A percentile compares a stretch with the other conserved stretches of the same genome.
phyloP scores from a whole-genome alignment of 2,113 vertebrate species.

The Pantherophis guttatus region DNA sequence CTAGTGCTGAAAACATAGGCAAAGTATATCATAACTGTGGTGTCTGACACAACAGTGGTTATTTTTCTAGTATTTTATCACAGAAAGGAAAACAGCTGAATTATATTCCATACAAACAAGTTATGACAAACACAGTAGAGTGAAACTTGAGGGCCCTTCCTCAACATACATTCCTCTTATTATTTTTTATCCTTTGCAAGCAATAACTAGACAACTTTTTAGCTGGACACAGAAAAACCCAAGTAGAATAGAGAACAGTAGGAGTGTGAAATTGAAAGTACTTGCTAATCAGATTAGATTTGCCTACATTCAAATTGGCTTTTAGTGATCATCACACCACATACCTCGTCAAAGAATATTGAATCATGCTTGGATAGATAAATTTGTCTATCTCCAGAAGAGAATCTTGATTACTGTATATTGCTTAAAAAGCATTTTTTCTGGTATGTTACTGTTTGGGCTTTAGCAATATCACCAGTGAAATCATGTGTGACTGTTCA shows the following conservation, averaged over 20 bases:
- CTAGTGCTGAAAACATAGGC: not conserved
- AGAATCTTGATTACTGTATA: not conserved
- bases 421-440: not conserved
- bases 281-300: not conserved
- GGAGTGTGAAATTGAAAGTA: not conserved
- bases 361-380: not conserved
- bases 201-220: not conserved
- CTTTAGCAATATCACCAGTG: not conserved
- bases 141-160: not conserved
- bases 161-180: not conserved
- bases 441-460: not conserved
- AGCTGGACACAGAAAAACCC: not conserved
- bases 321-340: not conserved
- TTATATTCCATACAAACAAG: not conserved
- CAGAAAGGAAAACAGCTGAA: not conserved
- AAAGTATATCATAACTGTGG: not conserved
- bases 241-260: not conserved
- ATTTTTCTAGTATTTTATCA: not conserved
- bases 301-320: not conserved
- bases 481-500: not conserved
- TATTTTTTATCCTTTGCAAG: not conserved
- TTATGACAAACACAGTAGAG: not conserved
- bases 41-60: not conserved
- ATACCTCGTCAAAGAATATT: not conserved
- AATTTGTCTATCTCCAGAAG: not conserved